Evolutionary conservation across 2,797 vertebrate genomes (phyloP), one percentile per base, ranked within the genome.

Genomic region (Catharus ustulatus): DNA sequence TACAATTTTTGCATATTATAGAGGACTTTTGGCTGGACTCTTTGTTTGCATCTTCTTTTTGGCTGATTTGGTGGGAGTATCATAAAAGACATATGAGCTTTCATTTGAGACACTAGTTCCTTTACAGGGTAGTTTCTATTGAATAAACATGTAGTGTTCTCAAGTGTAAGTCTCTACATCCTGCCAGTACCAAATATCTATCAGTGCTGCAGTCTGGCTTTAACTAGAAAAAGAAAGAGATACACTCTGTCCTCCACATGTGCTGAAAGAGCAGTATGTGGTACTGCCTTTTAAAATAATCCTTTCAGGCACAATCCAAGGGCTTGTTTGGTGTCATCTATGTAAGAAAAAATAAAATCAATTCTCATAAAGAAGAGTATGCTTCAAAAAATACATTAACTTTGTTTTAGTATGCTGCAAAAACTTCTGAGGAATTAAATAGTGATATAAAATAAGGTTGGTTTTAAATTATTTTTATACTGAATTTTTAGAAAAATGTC

Each of bases 11-110:
- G 92, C 30, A 55, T 9, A 8, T 27, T 32, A 8, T 46, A 68
- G 86, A 26, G 36, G 1, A 66, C 67, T 92, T 81, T 57, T 84
- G 83, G 22, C 83, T 81, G 80, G 62, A 73, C 8, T 15, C 49
- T 77, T 93, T 73, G n/a, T 76, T 82, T 84, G 63, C 38, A 27
- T 22, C 43, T 36, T 73, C 43, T 81, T 93, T 93, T 94, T 82
- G 29, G 18, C 68, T 95, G 43, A 29, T 38, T 62, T 95, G n/a
- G 3, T 95, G 54, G 51, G 46, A 71, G 10, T 38, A 43, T 91
- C 24, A 51, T n/a, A 34, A 17, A n/a, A 73, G 49, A 61, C 10
- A 38, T 5, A 17, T 2, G 13, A 86, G 23, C 49, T 57, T 89
- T 74, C 77, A 38, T 84, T 77, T 71, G 49, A 87, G 68, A 73